Evolutionary conservation across 2,113 vertebrate genomes (phyloP), one percentile per base, ranked within the genome.

Genomic region (Euleptes europaea): DNA sequence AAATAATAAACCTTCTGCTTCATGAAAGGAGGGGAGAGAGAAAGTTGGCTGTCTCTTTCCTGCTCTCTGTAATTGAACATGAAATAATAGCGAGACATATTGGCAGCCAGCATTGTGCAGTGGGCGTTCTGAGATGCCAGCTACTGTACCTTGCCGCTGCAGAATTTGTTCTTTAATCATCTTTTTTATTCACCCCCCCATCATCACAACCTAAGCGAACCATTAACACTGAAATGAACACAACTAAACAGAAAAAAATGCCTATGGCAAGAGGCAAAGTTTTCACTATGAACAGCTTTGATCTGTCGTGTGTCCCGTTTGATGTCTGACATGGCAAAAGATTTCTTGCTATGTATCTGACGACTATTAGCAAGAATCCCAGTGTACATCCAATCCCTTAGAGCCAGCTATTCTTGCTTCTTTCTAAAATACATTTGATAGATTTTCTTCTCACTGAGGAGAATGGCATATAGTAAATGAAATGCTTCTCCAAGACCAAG

Each of bases 201-300:
- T 87, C 82, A 80, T 85, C 90, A 89, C 51, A 86, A 86, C 83
- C 76, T 49, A 91, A 91, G 63, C 80, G 78, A 93, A 91, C 85
- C 81, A 92, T 88, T 94, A 90, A 89, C 66, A 72, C 86, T 89
- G 90, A 91, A 88, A 90, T 90, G 84, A 93, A 92, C 86, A 80
- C 81, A 91, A 90, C 87, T 84, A 94, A 95, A 95, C 82, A 92
- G 93, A 23, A 54, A 94, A 93, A 88, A 83, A 88, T 42, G 91
- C 90, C 0, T 0, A 88, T 83, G 88, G 92, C 65, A 2, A 92
- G 82, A 88, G 44, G 67, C 67, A 88, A 35, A 23, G 77, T 83
- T 92, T 38, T 90, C 88, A 83, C 83, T 92, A 79, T 86, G 73
- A 71, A 63, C 86, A 80, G 88, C 88, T 92, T 92, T 91, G 89